Evolutionary conservation across 2,888 invertebrate genomes (phyloP).

Genomic region (Endotricha flammealis): DNA sequence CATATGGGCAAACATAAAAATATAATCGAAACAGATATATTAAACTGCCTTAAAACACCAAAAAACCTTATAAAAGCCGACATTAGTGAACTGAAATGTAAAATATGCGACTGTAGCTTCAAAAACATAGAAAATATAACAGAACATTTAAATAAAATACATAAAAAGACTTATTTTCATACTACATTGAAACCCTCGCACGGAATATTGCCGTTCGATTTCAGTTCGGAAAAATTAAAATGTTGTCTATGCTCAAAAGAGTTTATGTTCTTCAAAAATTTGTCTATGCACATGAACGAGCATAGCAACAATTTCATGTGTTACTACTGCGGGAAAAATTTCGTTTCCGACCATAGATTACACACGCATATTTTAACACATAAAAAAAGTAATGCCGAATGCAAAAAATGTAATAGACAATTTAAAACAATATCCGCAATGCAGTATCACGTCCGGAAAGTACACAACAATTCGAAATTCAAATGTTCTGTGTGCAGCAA

Average conservation of each 20-base stretch:
- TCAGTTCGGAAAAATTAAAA: constrained; percentile 22
- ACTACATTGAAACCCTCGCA: constrained; percentile 22
- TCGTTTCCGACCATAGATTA: constrained; percentile 24
- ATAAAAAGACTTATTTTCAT: constrained; percentile 17
- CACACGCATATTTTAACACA: constrained; percentile 26
- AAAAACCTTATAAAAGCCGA: constrained; percentile 28
- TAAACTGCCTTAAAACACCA: constrained; percentile 18
- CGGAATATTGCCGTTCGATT: constrained; percentile 26
- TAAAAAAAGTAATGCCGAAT: constrained; percentile 18
- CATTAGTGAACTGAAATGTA: constrained; percentile 25
- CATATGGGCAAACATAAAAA: constrained; percentile 14
- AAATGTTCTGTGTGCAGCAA: constrained; percentile 22
- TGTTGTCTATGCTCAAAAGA: constrained; percentile 25
- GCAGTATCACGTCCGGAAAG: constrained; percentile 22
- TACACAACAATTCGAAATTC: constrained; percentile 25
- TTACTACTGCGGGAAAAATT: constrained; percentile 42
- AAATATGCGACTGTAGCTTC: constrained; percentile 19
- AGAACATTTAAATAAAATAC: constrained; percentile 22
- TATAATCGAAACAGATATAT: constrained; percentile 14
- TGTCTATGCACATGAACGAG: constrained; percentile 43
- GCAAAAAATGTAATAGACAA: constrained; percentile 21
- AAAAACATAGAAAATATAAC: constrained; percentile 22
- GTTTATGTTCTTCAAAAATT: constrained; percentile 28
- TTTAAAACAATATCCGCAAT: constrained; percentile 21
- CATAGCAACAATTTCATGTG: constrained; percentile 42